Base-by-base conservation (phyloP, 2,888 invertebrate genomes). In the Gastrophysa polygoni region DNA sequence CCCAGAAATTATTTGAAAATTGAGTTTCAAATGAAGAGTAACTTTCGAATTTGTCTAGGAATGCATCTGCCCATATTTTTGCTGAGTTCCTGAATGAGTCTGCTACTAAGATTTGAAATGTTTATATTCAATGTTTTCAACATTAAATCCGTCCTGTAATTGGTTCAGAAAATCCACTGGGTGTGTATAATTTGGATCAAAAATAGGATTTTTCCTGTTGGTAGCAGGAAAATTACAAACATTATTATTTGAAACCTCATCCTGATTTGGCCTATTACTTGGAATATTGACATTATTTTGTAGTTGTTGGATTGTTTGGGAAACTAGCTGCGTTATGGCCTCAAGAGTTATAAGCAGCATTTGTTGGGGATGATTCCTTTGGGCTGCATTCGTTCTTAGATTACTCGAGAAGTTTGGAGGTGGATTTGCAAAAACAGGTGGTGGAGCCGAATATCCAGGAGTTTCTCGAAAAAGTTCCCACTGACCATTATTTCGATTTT, bases 61-160 rank as follows among this genome's bases (percentile, higher is more conserved):
- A 44, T 17, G 44, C 44, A 18, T 44, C 44, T 7, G 16, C 44
- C 44, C 44, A 44, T 4, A 44, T 44, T 44, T 44, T 44, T 3
- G 44, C 44, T 7, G 44, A 44, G 10, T 44, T 44, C 44, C 29
- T 5, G 29, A 32, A 32, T 10, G 29, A 32, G 10, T 32, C 29
- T 32, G 29, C 29, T 32, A 32, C 29, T 32, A 32, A 32, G 10
- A 47, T 47, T 47, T 47, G 20, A 47, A 47, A 20, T 47, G 18
- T 47, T 20, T 20, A 18, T 47, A 47, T 47, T 16, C 47, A 10
- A 47, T 47, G 4, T 47, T 18, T 47, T 47, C 20, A 10, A 47
- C 47, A 18, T 47, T 47, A 14, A 47, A 47, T n/a, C 47, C 47
- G n/a, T 47, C 21, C 21, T 47, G 47, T 3, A 47, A 21, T 47